These are phyloP conservation scores for Pterobdella sp. DNA, from an alignment of 2,888 invertebrate species.

Conservation along the genomic window DNA sequence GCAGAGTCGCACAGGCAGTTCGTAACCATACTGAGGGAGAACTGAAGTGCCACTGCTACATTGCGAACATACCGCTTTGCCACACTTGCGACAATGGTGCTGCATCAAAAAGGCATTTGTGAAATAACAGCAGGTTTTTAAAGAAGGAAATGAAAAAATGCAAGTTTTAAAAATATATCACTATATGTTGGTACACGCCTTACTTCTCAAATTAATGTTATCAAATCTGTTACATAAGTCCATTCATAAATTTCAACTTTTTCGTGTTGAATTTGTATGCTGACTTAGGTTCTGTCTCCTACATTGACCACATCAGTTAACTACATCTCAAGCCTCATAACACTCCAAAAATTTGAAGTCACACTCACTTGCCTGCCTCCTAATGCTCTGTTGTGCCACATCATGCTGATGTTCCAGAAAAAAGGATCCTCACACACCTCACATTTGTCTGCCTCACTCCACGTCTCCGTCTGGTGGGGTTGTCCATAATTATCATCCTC, in stretches of 20 bases:
- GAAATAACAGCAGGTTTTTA: neutral
- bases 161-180: neutral
- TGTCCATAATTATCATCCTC: neutral
- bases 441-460: slow-evolving; percentile 89
- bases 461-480: slow-evolving; percentile 71
- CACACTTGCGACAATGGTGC: slow-evolving; percentile 65
- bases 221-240: no score
- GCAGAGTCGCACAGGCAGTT: slow-evolving; percentile 92
- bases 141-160: neutral
- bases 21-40: slow-evolving; percentile 93
- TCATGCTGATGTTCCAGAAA: slow-evolving; percentile 95
- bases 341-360: neutral
- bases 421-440: slow-evolving; percentile 89
- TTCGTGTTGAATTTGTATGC: neutral
- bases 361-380: slow-evolving; percentile 62
- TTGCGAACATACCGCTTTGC: slow-evolving; percentile 84
- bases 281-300: neutral
- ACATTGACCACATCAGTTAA: neutral
- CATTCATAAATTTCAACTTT: no score
- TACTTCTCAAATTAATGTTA: no score
- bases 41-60: slow-evolving; percentile 81
- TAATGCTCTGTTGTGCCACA: slow-evolving; percentile 93
- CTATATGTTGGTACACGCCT: no score
- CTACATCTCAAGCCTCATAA: neutral
- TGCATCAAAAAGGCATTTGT: slow-evolving; percentile 38